Conservation (phyloP, 2,797 vertebrate species). For the Sebastes variabilis region DNA sequence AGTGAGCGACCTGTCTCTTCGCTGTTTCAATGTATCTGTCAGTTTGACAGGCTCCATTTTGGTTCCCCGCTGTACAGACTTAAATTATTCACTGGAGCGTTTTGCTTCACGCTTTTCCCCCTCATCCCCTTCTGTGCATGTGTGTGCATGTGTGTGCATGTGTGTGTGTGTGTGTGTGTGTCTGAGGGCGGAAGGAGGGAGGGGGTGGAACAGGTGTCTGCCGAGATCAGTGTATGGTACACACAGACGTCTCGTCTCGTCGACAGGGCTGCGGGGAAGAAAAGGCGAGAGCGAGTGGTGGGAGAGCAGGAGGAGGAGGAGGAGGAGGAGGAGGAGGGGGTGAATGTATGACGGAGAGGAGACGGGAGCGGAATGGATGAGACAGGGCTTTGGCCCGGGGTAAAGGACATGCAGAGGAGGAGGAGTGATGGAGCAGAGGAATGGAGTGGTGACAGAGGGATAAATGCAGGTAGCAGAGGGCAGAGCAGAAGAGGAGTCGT, state of each 20-base stretch:
- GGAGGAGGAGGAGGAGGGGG: not conserved
- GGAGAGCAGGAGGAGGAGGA: not conserved
- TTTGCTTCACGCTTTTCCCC: conserved; percentile 72
- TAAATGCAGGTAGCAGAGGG: conserved; percentile 57
- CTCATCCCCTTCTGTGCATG: conserved; percentile 34
- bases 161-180: not conserved
- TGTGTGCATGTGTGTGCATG: not conserved
- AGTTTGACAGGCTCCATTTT: conserved; percentile 77
- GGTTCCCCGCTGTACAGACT: conserved; percentile 71
- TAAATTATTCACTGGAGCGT: conserved; percentile 83
- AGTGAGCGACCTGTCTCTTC: conserved; percentile 58
- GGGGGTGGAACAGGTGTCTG: conserved; percentile 79
- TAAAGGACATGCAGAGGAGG: conserved; percentile 40
- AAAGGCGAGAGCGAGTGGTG: conserved; percentile 43
- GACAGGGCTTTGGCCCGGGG: conserved; percentile 53
- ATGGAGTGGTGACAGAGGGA: conserved; percentile 43
- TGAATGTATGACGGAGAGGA: conserved; percentile 39
- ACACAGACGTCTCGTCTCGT: conserved; percentile 71
- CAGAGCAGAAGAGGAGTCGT: conserved; percentile 14
- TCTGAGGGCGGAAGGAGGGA: conserved; percentile 7
- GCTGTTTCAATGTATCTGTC: conserved; percentile 68
- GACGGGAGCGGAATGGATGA: conserved; percentile 49
- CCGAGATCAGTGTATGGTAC: conserved; percentile 73
- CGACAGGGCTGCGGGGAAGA: conserved; percentile 62
- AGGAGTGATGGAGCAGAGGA: conserved; percentile 17